phyloP scores from a whole-genome alignment of 2,113 vertebrate genomes.

The Semnornis frantzii region DNA sequence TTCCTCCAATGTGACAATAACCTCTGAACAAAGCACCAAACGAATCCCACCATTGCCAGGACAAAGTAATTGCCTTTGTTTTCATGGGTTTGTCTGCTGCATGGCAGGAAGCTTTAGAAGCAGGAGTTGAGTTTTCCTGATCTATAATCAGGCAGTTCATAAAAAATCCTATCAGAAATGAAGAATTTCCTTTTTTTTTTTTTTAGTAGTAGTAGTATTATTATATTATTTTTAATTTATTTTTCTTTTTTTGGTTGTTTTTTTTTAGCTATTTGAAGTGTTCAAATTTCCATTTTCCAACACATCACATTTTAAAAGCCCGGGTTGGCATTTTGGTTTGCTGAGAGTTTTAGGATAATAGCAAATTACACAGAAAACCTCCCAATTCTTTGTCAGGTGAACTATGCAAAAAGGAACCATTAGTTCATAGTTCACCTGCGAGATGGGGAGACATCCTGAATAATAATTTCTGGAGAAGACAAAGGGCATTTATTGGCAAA shows the following conservation, averaged over 20 bases:
- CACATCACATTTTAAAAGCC: slow-evolving; percentile 77
- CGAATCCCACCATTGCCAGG: slow-evolving; percentile 60
- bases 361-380: slow-evolving; percentile 81
- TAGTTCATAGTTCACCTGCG: slow-evolving; percentile 73
- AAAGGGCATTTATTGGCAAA: slow-evolving; percentile 68
- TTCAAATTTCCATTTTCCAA: slow-evolving; percentile 82
- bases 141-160: slow-evolving; percentile 77
- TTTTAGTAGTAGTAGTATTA: no score
- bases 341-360: slow-evolving; percentile 82
- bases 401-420: slow-evolving; percentile 71
- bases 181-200: slow-evolving; percentile 73
- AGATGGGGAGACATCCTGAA: slow-evolving; percentile 64
- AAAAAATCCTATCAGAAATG: slow-evolving; percentile 76
- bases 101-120: slow-evolving; percentile 53
- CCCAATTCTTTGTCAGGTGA: slow-evolving; percentile 77
- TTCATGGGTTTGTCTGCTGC: slow-evolving; percentile 55
- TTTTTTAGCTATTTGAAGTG: slow-evolving; percentile 72
- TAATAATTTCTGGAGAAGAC: slow-evolving; percentile 57
- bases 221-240: no score
- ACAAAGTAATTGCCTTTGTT: slow-evolving; percentile 77
- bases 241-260: no score
- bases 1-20: neutral
- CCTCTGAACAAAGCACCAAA: slow-evolving; percentile 27
- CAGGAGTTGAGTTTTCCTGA: slow-evolving; percentile 66
- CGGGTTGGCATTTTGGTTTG: slow-evolving; percentile 79